A percentile compares a stretch with the other conserved stretches of the same genome.
phyloP scores from a whole-genome alignment of 1,140 invertebrate species.

The Gonatopus flavifemur region DNA sequence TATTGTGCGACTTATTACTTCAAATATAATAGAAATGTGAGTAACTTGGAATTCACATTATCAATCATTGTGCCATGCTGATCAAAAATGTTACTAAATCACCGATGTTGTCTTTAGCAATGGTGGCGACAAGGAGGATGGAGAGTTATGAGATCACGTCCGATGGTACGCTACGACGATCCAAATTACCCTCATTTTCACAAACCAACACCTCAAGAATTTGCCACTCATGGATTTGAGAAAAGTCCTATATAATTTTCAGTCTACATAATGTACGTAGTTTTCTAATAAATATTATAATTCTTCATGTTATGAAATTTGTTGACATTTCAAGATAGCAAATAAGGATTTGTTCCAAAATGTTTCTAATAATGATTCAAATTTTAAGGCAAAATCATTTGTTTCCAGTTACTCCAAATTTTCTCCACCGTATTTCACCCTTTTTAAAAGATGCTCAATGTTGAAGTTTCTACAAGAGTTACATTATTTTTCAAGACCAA shows the following conservation, averaged over 20 bases:
- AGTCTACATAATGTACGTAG: background rate
- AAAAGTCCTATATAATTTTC: slow-evolving; percentile 57
- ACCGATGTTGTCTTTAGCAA: slow-evolving; percentile 55
- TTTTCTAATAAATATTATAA: slow-evolving; percentile 2
- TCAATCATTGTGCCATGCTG: slow-evolving; percentile 2
- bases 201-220: slow-evolving; percentile 63
- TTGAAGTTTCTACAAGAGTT: too few relatives aligned
- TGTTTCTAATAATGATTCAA: too few relatives aligned
- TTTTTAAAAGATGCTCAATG: too few relatives aligned
- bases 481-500: too few relatives aligned
- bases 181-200: slow-evolving; percentile 64
- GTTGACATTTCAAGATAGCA: too few relatives aligned
- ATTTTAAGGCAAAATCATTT: too few relatives aligned
- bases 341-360: too few relatives aligned
- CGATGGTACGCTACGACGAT: slow-evolving; percentile 65
- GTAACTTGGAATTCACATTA: slow-evolving; percentile 35
- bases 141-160: slow-evolving; percentile 60
- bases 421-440: too few relatives aligned
- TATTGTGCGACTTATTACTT: slow-evolving; percentile 70
- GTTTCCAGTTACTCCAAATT: too few relatives aligned
- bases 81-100: slow-evolving; percentile 14
- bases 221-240: slow-evolving; percentile 70
- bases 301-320: background rate
- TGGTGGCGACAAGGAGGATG: slow-evolving; percentile 74
- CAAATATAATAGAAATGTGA: slow-evolving; percentile 77